Conservation (phyloP, 2,113 vertebrate species). For the Sarotherodon lohbergeri region DNA sequence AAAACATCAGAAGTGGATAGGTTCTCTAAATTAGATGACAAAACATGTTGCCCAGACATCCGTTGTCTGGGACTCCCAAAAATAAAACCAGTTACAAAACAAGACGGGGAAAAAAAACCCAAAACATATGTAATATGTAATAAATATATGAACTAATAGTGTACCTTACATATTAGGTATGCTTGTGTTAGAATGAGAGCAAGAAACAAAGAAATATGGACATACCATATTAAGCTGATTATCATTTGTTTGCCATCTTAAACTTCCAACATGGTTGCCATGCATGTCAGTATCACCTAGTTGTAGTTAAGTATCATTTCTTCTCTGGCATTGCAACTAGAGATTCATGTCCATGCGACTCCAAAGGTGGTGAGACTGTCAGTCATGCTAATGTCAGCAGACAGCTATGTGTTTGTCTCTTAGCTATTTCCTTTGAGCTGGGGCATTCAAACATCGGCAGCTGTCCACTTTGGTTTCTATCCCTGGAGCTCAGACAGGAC, state of each 20-base stretch:
- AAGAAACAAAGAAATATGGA: background rate
- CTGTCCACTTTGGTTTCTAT: slow-evolving; percentile 61
- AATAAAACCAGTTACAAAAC: background rate
- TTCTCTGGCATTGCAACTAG: slow-evolving; percentile 19
- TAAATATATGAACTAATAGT: background rate
- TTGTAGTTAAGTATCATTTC: slow-evolving; percentile 34
- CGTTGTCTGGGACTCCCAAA: background rate
- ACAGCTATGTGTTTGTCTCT: slow-evolving; percentile 58
- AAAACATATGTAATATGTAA: too few species aligned
- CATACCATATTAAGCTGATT: background rate
- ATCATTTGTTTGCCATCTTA: background rate
- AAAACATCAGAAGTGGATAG: background rate
- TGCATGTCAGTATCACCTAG: background rate
- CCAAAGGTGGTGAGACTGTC: slow-evolving; percentile 53
- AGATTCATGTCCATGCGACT: slow-evolving; percentile 29
- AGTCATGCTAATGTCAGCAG: slow-evolving; percentile 58
- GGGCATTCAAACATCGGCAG: slow-evolving; percentile 60
- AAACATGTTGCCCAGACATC: background rate
- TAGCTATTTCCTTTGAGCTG: slow-evolving; percentile 59
- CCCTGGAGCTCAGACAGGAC: slow-evolving; percentile 44
- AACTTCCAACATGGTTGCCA: background rate
- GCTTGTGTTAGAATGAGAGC: background rate
- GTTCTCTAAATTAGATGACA: background rate
- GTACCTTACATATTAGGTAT: background rate
- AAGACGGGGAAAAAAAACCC: background rate